Conservation (phyloP, 2,888 invertebrate species). For the Drosophila anceps region DNA sequence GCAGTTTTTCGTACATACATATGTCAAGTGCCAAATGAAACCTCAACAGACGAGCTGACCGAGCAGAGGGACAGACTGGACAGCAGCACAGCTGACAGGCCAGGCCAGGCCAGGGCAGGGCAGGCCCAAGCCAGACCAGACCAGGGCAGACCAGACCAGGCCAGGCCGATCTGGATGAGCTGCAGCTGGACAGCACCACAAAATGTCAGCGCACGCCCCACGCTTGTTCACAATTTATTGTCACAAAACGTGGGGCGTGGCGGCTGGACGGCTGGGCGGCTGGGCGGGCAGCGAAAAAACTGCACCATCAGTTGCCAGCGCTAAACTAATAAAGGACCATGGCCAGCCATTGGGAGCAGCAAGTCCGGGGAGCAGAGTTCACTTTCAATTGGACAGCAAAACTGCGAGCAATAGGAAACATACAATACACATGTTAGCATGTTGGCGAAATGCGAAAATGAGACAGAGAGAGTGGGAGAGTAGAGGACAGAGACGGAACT, state of each 20-base stretch:
- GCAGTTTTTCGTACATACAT: slow-evolving; percentile 65
- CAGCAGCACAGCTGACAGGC: slow-evolving; percentile 3
- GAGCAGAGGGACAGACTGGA: neutral
- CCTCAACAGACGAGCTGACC: slow-evolving; percentile 61
- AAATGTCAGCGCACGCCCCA: slow-evolving; percentile 72
- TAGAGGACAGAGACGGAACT: neutral
- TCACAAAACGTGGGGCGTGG: slow-evolving; percentile 46
- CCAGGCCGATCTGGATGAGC: slow-evolving; percentile 36
- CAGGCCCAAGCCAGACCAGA: too few relatives aligned
- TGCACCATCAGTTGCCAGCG: slow-evolving; percentile 42
- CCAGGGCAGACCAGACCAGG: too few relatives aligned
- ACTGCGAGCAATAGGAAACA: slow-evolving; percentile 22
- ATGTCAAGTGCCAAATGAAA: slow-evolving; percentile 78
- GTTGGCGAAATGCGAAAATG: neutral
- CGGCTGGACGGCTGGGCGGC: neutral
- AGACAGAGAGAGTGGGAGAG: too few relatives aligned
- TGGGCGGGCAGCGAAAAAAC: slow-evolving; percentile 24
- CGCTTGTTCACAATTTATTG: slow-evolving; percentile 75
- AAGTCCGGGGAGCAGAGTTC: slow-evolving; percentile 8
- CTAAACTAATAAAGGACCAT: slow-evolving; percentile 51
- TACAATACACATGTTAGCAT: slow-evolving; percentile 12
- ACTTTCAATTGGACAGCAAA: slow-evolving; percentile 32
- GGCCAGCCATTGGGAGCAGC: slow-evolving; percentile 5
- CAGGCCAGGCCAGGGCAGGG: neutral
- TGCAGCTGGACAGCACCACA: slow-evolving; percentile 53